phyloP scores from a whole-genome alignment of 2,113 vertebrate genomes.

The Mus musculus region DNA sequence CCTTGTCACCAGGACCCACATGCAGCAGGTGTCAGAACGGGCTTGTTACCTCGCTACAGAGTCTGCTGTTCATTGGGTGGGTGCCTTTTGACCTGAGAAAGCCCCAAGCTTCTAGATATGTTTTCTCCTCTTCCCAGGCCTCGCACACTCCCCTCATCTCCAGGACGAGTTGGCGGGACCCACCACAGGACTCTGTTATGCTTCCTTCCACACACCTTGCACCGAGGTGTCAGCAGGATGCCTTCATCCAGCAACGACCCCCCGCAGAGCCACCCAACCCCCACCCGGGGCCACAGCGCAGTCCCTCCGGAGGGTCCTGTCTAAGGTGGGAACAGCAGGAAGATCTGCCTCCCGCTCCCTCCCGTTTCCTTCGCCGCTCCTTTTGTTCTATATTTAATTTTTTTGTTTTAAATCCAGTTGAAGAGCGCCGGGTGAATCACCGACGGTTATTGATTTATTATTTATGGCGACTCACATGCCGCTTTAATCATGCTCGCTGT shows the following conservation, averaged over 20 bases:
- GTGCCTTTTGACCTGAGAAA: background rate
- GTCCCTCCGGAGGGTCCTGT: slow-evolving; percentile 38
- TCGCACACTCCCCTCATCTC: too few relatives aligned
- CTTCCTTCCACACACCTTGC: background rate
- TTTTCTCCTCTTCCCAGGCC: too few relatives aligned
- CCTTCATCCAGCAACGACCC: background rate
- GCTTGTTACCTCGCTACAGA: background rate
- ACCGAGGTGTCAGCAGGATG: background rate
- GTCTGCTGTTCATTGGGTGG: background rate
- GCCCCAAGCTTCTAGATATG: too few relatives aligned
- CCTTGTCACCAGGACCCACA: background rate
- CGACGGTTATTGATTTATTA: slow-evolving; percentile 59
- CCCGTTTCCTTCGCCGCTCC: background rate
- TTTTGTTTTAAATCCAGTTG: slow-evolving; percentile 61
- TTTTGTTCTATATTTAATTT: slow-evolving; percentile 62
- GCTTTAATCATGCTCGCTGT: slow-evolving; percentile 66
- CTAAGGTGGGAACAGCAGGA: slow-evolving; percentile 38
- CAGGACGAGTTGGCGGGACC: background rate
- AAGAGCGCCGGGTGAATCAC: slow-evolving; percentile 23
- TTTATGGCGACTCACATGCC: slow-evolving; percentile 63
- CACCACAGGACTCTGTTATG: too few relatives aligned
- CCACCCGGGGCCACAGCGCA: background rate
- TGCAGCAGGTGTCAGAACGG: fast-evolving
- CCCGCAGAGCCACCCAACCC: slow-evolving; percentile 35
- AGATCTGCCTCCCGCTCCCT: background rate